Evolutionary conservation across 1,140 invertebrate genomes (phyloP), one percentile per base, ranked within the genome.

Genomic region (Nasonia giraulti): DNA sequence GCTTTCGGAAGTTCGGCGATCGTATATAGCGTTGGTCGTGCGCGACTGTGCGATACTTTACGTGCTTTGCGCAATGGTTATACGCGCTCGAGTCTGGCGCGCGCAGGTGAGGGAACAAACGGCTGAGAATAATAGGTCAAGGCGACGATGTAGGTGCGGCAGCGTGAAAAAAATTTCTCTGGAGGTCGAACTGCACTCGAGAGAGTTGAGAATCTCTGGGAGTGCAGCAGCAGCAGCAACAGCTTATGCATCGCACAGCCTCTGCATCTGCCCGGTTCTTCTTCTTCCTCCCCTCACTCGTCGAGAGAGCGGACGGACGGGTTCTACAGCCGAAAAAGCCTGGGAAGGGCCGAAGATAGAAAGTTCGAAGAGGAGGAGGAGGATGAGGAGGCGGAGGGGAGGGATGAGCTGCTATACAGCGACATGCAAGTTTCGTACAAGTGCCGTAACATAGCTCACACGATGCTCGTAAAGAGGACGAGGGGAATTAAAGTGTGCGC

Each of bases 361-460:
- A 62, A 31, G 37, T 50, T 5, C n/a, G 6, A 62, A 71, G 31
- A 2, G 23, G 33, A 62, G 20, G 3, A 27, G 47, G 44, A 44
- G 20, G 20, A 5, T 3, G 68, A 31, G 6, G 68, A 69, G 27
- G 33, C 33, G 7, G 68, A 31, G 68, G 68, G 68, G 27, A 33
- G 68, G 31, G 68, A 33, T 71, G 68, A 71, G 31, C 68, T 27
- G 68, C 14, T 27, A 44, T 20, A 20, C 37, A 11, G 37, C 27
- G 73, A 40, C 73, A 37, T 74, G 73, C 37, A 74, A 74, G 74
- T 76, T 76, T 62, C 50, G 31, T 78, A 50, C 76, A 78, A 78
- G 76, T 78, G 47, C 50, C 76, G 76, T 78, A 78, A 78, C 76
- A 62, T 78, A 78, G 76, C 76, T 62, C 76, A 66, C 76, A 31